Conservation (phyloP, 2,888 invertebrate genomes). For the Julus scanicus region DNA sequence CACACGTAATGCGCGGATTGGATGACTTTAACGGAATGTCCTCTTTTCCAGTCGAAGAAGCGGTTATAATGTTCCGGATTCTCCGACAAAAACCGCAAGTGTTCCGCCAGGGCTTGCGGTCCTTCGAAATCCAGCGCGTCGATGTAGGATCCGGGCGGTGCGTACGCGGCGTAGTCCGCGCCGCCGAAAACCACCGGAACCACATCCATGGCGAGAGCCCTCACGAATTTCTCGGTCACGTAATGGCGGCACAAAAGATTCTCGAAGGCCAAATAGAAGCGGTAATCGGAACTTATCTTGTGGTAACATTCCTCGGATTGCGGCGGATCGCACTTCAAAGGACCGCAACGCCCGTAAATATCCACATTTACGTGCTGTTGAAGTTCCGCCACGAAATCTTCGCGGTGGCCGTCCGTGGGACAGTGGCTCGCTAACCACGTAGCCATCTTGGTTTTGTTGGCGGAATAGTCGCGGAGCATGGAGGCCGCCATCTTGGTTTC, state of each 20-base stretch:
- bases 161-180: conserved; percentile 62
- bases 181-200: conserved; percentile 63
- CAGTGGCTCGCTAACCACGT: conserved; percentile 47
- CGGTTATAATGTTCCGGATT: conserved; percentile 60
- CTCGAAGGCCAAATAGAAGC: conserved; percentile 63
- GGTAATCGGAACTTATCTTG: conserved; percentile 60
- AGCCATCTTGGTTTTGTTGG: not conserved
- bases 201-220: conserved; percentile 60
- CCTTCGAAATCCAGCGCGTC: conserved; percentile 62
- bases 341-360: conserved; percentile 16
- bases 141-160: conserved; percentile 63
- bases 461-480: not conserved
- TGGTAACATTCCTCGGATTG: conserved; percentile 29
- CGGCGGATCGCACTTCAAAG: not conserved
- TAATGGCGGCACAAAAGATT: conserved; percentile 64
- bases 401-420: conserved; percentile 8
- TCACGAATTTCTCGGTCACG: conserved; percentile 63
- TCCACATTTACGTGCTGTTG: not conserved
- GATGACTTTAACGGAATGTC: conserved; percentile 52
- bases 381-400: not conserved
- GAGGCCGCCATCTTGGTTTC: not conserved
- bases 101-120: conserved; percentile 62
- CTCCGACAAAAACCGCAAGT: conserved; percentile 61
- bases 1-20: not conserved
- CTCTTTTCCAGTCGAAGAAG: conserved; percentile 60